These are phyloP conservation scores for Malacosoma neustria DNA, from an alignment of 2,888 invertebrate species.

Conservation along the genomic window DNA sequence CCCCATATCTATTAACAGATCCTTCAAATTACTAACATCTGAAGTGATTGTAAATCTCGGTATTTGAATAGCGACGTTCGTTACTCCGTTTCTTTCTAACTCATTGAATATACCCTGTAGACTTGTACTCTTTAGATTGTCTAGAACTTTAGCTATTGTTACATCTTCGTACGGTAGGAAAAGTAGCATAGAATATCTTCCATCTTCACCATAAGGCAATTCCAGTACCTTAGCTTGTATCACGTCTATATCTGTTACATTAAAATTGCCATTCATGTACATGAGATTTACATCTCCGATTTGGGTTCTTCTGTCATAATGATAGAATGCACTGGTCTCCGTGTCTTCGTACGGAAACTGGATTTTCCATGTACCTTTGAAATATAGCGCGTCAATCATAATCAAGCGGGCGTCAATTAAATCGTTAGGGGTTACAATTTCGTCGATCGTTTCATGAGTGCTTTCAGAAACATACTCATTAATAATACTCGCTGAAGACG, in stretches of 20 bases:
- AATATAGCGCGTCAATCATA: constrained; percentile 49
- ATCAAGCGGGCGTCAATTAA: constrained; percentile 30
- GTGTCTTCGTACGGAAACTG: constrained; percentile 37
- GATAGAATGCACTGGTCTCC: constrained; percentile 36
- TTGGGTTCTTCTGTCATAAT: constrained; percentile 26
- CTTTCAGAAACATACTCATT: constrained; percentile 38
- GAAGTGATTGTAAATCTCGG: constrained; percentile 76
- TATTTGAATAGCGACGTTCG: constrained; percentile 68
- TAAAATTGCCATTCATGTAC: constrained; percentile 28
- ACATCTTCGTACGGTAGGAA: constrained; percentile 71
- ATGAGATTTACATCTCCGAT: constrained; percentile 49
- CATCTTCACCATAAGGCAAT: constrained; percentile 41
- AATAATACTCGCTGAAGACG: constrained; percentile 28
- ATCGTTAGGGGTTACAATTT: constrained; percentile 40
- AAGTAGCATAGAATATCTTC: constrained; percentile 76
- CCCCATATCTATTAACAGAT: constrained; percentile 53
- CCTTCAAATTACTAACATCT: constrained; percentile 55
- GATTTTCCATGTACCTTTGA: constrained; percentile 47
- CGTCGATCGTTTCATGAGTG: constrained; percentile 44
- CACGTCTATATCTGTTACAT: constrained; percentile 19
- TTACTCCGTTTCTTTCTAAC: constrained; percentile 40
- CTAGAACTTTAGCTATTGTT: constrained; percentile 52
- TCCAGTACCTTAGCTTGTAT: constrained; percentile 42
- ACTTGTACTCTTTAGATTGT: constrained; percentile 56
- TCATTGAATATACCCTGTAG: constrained; percentile 55